Base-by-base conservation (phyloP, 2,888 invertebrate species). In the Lamellibrachia columna region DNA sequence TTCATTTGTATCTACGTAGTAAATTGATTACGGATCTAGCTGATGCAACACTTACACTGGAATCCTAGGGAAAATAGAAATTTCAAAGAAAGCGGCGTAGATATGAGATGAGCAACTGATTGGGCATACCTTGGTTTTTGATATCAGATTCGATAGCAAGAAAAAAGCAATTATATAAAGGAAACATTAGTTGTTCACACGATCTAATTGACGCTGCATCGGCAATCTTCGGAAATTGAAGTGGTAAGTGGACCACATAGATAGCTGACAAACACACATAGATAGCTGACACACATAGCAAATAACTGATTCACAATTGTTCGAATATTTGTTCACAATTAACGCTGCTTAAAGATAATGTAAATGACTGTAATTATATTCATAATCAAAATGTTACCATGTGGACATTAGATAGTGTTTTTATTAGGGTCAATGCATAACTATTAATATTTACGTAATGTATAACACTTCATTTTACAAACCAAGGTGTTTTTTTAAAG, bases 81-180 rank as follows among this genome's bases (percentile, higher is more conserved):
- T 75, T n/a, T 75, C 75, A 3, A 75, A 75, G 75, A 75, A 75
- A 75, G 75, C 75, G 75, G 22, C 75, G 55, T 55, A 75, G 22
- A 75, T 75, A n/a, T 75, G 22, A 75, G 75, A n/a, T 75, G 22
- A 75, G 75, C 75, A 22, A 75, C 75, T 75, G 75, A 6, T 75
- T 75, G 75, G 75, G 75, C 75, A 75, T 75, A 75, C n/a, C 75
- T 75, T 75, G 75, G 75, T 75, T 75, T 75, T 40, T 75, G 22
- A 75, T 75, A 75, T 75, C 75, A 75, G 75, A 15, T 6, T 22
- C 75, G 75, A 75, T 75, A 75, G n/a, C 75, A 75, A n/a, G 22
- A 75, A 75, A 75, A 75, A 22, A 15, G 11, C 15, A 15, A 75
- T 75, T 4, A 75, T n/a, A 75, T 22, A 75, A 75, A 75, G 75